Evolutionary conservation across 2,888 invertebrate species (phyloP), one percentile per base, ranked within the genome.

Genomic region (Cartodere bifasciata): DNA sequence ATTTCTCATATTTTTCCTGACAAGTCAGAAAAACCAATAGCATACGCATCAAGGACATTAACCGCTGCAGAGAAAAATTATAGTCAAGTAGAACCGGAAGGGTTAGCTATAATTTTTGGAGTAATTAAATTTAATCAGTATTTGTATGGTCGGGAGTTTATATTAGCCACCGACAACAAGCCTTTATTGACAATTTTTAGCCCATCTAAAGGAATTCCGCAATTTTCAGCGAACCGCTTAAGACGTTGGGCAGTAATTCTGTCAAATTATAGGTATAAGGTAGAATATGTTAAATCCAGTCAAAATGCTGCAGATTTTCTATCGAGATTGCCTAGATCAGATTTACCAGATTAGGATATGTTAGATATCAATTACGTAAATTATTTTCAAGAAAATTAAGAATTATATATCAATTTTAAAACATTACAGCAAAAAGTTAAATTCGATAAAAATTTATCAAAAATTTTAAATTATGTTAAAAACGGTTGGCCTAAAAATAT

Each of bases 191-290:
- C 14, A 12, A 29, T 28, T 25, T 35, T 37, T 29, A 17, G 14
- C 23, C n/a, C 28, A 11, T 12, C 28, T 15, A 37, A 37, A 27
- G 22, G 26, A 4, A 27, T 37, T 16, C 34, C 37, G 4, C 40
- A 44, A 31, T 48, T 52, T 46, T 47, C 52, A 6, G 49, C 51
- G 0, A 50, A 46, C 28, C 16, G 42, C 16, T 21, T 45, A n/a
- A 38, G 41, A 23, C 37, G 44, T 3, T 43, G 42, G 31, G 42
- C 41, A 2, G 13, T 48, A 21, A 35, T 34, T 6, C 35, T 45
- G 13, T 40, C 44, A 3, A 41, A 31, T 10, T 48, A 41, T 34
- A 27, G 39, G 13, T 45, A 40, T 34, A 35, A 41, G 7, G 38
- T 45, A 10, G 20, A 29, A 11, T 40, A 42, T 20, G 25, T 42